Conservation (phyloP, 2,797 vertebrate genomes). For the Neosilurus mollespiculum region DNA sequence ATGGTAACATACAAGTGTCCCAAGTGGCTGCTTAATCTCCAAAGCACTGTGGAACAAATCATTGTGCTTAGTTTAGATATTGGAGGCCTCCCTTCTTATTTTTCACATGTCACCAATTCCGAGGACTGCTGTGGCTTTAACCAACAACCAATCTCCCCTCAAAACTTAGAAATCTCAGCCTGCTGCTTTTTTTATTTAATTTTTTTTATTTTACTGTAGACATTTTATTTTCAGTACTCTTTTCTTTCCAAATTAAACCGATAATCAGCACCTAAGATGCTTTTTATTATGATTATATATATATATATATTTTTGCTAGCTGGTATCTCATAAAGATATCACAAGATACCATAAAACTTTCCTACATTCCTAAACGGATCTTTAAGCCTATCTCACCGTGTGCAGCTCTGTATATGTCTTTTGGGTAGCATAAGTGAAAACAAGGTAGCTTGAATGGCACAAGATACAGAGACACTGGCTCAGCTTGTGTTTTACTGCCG, state of each 20-base stretch:
- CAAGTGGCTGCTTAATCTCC: constrained; percentile 33
- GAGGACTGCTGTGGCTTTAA: constrained; percentile 37
- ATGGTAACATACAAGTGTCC: constrained; percentile 15
- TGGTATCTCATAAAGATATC: not conserved
- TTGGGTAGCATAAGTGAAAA: constrained; percentile 23
- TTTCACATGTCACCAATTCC: constrained; percentile 68
- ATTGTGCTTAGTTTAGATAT: constrained; percentile 30
- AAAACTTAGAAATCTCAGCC: constrained; percentile 29
- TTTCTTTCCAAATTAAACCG: constrained; percentile 18
- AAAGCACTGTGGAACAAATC: constrained; percentile 39
- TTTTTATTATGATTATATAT: not conserved
- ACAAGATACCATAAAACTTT: not conserved
- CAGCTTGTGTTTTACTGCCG: constrained; percentile 76
- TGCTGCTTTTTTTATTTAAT: constrained; percentile 31
- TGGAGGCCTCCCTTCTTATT: constrained; percentile 54
- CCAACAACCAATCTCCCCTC: constrained; percentile 16
- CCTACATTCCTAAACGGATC: not conserved
- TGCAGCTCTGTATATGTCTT: constrained; percentile 4
- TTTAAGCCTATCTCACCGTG: constrained; percentile 19
- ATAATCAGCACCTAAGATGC: constrained; percentile 33
- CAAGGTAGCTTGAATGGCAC: constrained; percentile 24
- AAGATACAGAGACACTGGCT: constrained; percentile 64
- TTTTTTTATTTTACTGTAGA: not conserved
- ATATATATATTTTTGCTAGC: not conserved
- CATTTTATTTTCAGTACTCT: constrained; percentile 20